Percentiles rank a stretch among this genome's conserved stretches.
These are phyloP conservation scores for Benitochromis conjunctus DNA, from an alignment of 2,113 vertebrate species.

Conservation along the genomic window DNA sequence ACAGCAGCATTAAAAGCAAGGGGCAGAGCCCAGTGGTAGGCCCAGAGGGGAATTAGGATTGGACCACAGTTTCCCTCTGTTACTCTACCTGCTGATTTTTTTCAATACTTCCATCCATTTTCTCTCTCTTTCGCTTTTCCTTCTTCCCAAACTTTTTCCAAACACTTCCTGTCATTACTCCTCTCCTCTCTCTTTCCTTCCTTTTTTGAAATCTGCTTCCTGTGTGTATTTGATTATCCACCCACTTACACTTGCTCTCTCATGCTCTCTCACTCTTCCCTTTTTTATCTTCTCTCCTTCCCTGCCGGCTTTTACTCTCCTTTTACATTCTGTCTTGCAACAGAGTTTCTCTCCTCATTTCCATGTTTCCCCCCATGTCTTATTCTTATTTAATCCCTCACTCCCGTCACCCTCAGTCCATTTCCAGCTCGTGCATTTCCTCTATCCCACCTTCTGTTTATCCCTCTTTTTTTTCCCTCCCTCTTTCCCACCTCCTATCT, in stretches of 20 bases:
- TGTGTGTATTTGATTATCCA: not conserved
- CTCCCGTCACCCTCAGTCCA: not conserved
- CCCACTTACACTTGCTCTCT: not conserved
- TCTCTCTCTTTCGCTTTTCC: not conserved
- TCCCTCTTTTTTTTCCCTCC: not conserved
- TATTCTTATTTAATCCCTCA: not conserved
- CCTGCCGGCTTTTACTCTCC: not conserved
- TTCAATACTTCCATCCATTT: not conserved
- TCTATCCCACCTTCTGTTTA: slow-evolving; percentile 2
- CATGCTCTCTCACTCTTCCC: not conserved
- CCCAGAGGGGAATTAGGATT: not conserved
- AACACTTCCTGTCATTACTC: not conserved
- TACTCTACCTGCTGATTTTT: not conserved
- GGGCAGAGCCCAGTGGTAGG: not conserved
- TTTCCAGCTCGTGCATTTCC: slow-evolving; percentile 1
- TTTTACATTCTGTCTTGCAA: not conserved
- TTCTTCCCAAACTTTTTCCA: not conserved
- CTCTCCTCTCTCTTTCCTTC: not conserved
- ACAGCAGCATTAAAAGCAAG: not conserved
- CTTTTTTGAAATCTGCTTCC: not conserved
- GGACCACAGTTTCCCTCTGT: not conserved
- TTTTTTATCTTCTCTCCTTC: not conserved
- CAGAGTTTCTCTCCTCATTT: not conserved
- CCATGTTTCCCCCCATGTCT: not conserved
- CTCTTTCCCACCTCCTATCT: not conserved